Evolutionary conservation across 1,140 invertebrate genomes (phyloP).

Genomic region (Drosophila yakuba): DNA sequence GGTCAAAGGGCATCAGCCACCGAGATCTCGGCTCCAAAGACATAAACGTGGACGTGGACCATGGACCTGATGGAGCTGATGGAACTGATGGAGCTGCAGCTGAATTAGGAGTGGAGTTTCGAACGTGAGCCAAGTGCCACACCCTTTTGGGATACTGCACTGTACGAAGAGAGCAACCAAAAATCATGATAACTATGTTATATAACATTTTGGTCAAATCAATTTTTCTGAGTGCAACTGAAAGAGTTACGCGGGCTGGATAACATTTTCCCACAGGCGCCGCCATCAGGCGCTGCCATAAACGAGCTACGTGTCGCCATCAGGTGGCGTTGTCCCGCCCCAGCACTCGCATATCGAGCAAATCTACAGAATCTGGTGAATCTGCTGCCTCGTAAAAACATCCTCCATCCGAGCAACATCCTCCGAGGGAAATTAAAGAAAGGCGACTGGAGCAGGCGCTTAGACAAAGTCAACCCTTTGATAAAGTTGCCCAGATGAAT

Average conservation of each 20-base stretch:
- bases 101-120: background rate
- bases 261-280: slow-evolving; percentile 66
- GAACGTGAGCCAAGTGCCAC: slow-evolving; percentile 23
- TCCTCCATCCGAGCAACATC: slow-evolving; percentile 28
- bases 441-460: slow-evolving; percentile 41
- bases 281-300: slow-evolving; percentile 58
- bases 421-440: slow-evolving; percentile 27
- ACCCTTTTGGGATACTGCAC: slow-evolving; percentile 1
- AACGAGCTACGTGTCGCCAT: slow-evolving; percentile 77
- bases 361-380: slow-evolving; percentile 17
- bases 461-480: slow-evolving; percentile 80
- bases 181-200: background rate
- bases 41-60: slow-evolving; percentile 28
- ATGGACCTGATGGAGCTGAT: background rate
- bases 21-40: slow-evolving; percentile 17
- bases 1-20: slow-evolving; percentile 37
- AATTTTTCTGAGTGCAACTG: slow-evolving; percentile 8
- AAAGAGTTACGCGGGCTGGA: background rate
- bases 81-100: slow-evolving; percentile 11
- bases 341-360: background rate
- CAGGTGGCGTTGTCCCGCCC: slow-evolving; percentile 51
- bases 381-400: slow-evolving; percentile 32
- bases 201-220: background rate
- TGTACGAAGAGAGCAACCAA: background rate
- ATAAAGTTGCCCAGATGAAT: slow-evolving; percentile 47